phyloP scores from a whole-genome alignment of 2,113 vertebrate species.

The Anhinga rufa region DNA sequence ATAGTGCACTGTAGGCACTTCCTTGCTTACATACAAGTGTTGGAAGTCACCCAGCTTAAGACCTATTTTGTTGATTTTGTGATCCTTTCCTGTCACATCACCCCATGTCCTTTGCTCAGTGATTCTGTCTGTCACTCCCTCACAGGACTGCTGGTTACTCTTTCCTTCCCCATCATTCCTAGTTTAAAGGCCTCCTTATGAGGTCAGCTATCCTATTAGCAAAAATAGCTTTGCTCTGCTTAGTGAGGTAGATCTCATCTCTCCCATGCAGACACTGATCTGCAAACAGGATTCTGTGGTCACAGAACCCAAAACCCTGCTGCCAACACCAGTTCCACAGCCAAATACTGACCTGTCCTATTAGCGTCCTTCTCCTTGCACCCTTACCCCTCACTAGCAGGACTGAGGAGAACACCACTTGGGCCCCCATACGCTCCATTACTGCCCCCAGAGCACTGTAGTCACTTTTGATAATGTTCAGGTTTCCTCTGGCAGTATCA shows the following conservation, averaged over 20 bases:
- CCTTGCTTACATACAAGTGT: not conserved
- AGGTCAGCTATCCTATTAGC: not conserved
- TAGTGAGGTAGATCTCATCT: not conserved
- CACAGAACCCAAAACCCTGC: not conserved
- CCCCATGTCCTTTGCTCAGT: fast-evolving
- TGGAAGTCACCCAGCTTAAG: not conserved
- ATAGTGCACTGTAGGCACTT: not conserved
- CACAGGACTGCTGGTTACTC: not conserved
- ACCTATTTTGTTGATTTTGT: not conserved
- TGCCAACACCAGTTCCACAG: not conserved
- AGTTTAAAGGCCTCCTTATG: not conserved
- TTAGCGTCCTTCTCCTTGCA: not conserved
- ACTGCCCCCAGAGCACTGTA: not conserved
- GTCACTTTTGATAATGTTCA: not conserved
- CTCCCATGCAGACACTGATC: not conserved
- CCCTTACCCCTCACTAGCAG: not conserved
- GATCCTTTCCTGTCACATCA: not conserved
- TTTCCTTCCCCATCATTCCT: not conserved
- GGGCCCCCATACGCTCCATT: not conserved
- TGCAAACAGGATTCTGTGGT: not conserved
- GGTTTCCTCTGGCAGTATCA: not conserved
- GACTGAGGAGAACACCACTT: not conserved
- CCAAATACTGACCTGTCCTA: not conserved
- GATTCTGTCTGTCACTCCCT: not conserved
- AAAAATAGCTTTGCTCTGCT: not conserved